A percentile compares a stretch with the other conserved stretches of the same genome.
Conservation (phyloP, 2,797 vertebrate species). For the Paramormyrops hopkinsi region DNA sequence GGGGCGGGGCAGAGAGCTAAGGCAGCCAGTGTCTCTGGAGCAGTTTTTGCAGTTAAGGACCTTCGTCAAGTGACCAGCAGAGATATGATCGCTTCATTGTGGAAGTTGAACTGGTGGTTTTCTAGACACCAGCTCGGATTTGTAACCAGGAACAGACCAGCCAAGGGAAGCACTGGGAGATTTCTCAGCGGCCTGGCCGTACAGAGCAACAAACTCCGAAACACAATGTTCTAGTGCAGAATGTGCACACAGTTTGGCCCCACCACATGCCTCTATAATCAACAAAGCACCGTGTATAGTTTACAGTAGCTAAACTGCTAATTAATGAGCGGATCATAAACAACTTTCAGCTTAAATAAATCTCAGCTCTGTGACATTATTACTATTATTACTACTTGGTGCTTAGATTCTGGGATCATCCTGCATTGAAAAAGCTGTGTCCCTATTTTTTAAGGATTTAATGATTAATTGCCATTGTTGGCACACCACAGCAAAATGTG, state of each 20-base stretch:
- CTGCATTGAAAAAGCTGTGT: too few species aligned
- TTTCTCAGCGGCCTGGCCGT: neutral
- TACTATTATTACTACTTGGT: too few species aligned
- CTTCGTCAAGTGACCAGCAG: neutral
- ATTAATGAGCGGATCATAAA: neutral
- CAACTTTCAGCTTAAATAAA: neutral
- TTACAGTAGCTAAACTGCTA: neutral
- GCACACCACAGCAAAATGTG: too few species aligned
- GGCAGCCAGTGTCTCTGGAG: neutral
- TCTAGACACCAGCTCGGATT: neutral
- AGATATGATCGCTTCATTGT: neutral
- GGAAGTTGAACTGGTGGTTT: neutral
- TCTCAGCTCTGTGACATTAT: too few species aligned
- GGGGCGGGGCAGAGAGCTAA: too few species aligned
- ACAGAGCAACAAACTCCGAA: neutral
- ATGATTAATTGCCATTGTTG: too few species aligned
- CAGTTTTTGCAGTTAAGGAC: neutral
- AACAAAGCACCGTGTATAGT: neutral
- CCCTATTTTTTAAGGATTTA: too few species aligned
- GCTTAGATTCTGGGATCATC: too few species aligned
- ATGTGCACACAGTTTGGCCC: neutral
- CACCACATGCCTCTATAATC: neutral
- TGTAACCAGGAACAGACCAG: neutral
- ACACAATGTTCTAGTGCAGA: neutral
- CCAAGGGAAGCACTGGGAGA: neutral